Evolutionary conservation across 64 coral and sea anemone species (phyloP), one percentile per base, ranked within the genome.

Genomic region (Exaiptasia diaphana): DNA sequence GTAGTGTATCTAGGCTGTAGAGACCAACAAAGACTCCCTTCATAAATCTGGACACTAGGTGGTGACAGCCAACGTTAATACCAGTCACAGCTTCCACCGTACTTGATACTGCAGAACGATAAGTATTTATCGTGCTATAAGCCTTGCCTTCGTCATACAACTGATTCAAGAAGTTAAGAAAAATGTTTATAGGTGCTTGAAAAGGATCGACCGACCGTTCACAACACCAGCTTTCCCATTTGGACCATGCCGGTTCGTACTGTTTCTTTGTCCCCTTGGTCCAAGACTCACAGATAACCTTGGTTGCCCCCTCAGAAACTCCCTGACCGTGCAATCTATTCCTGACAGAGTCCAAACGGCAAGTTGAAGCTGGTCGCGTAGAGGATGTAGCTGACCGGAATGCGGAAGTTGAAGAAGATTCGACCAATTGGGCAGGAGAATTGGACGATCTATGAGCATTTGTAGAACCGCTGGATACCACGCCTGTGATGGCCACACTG

Each of bases 61-160:
- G 10, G 26, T 72, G 68, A 15, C 34, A 72, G 0, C 68, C 68
- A 72, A 72, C 4, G 7, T 27, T 3, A 29, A 27, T 27, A 41
- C 68, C 68, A 41, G 68, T 35, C 0, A 72, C 68, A 35, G 68
- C 0, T 72, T 72, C 68, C 38, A 72, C 26, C 2, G 68, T 72
- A 36, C 34, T 36, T 35, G 68, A 90, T 54, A 90, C 37, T 38
- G 87, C 62, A 17, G 87, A 90, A 12, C 87, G 68, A 74, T 90
- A 90, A 20, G 87, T 82, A 63, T 90, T 90, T 40, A 90, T 64
- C n/a, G 87, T 90, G 36, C 68, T 74, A 68, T 82, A 75, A 23
- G 64, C 10, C 50, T 80, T 72, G 9, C 73, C 80, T 20, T 30
- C 24, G 29, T 77, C n/a, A 34, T 68, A 53, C 24, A 89, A 72